phyloP scores from a whole-genome alignment of 2,888 invertebrate genomes.

The Tipula vernalis region DNA sequence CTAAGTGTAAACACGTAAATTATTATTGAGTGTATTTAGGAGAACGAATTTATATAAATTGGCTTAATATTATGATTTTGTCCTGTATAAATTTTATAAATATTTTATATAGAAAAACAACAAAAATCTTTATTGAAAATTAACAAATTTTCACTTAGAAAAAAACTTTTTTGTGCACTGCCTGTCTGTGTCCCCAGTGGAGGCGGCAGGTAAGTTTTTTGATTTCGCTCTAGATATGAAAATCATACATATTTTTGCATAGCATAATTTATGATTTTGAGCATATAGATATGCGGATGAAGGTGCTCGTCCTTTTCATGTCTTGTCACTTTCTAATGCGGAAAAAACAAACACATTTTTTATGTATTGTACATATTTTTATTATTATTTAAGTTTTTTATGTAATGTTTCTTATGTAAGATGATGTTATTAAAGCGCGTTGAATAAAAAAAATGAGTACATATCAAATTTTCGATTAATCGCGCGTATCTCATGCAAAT shows the following conservation, averaged over 20 bases:
- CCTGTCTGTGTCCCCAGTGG: constrained; percentile 18
- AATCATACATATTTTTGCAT: background rate
- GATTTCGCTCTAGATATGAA: background rate
- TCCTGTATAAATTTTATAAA: background rate
- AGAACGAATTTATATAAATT: background rate
- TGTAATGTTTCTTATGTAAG: background rate
- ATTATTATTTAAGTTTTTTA: background rate
- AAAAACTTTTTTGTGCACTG: constrained; percentile 9
- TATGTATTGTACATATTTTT: background rate
- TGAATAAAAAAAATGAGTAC: background rate
- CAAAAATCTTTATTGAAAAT: background rate
- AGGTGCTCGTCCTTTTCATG: background rate
- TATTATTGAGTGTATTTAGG: background rate
- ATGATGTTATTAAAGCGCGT: background rate
- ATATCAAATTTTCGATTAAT: background rate
- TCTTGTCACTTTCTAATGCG: background rate
- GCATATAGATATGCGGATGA: background rate
- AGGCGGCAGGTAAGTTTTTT: constrained; percentile 19
- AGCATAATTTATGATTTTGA: background rate
- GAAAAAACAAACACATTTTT: background rate
- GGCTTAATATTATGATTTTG: background rate
- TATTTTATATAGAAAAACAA: background rate
- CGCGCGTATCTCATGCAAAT: background rate
- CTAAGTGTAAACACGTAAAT: background rate
- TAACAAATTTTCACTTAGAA: background rate